A percentile compares a stretch with the other conserved stretches of the same genome.
phyloP scores from a whole-genome alignment of 2,888 invertebrate species.

The Phaedon cochleariae region DNA sequence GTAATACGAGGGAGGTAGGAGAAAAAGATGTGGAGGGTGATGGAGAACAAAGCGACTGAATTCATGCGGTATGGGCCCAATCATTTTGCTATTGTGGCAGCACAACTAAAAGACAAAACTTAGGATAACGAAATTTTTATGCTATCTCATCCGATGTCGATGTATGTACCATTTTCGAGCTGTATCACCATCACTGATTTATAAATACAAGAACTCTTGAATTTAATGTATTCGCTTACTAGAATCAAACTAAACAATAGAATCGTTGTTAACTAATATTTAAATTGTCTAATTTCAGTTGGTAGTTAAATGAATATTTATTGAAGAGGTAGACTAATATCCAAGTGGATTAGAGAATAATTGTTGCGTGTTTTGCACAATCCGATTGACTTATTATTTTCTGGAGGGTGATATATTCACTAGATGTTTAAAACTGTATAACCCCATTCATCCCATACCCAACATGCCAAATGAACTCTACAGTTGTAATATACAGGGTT shows the following conservation, averaged over 20 bases:
- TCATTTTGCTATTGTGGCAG: slow-evolving; percentile 52
- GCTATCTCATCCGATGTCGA: slow-evolving; percentile 43
- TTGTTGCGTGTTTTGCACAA: slow-evolving; percentile 60
- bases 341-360: slow-evolving; percentile 50
- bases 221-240: slow-evolving; percentile 57
- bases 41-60: slow-evolving; percentile 68
- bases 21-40: slow-evolving; percentile 68
- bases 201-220: slow-evolving; percentile 29
- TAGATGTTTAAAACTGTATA: slow-evolving; percentile 27
- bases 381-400: slow-evolving; percentile 42
- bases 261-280: slow-evolving; percentile 63
- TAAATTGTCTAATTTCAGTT: slow-evolving; percentile 56
- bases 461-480: slow-evolving; percentile 30
- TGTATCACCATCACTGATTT: slow-evolving; percentile 41
- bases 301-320: slow-evolving; percentile 56
- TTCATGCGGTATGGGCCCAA: slow-evolving; percentile 45
- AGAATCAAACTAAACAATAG: slow-evolving; percentile 61
- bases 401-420: slow-evolving; percentile 45
- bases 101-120: slow-evolving; percentile 55
- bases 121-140: slow-evolving; percentile 42
- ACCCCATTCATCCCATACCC: slow-evolving; percentile 24
- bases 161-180: slow-evolving; percentile 49
- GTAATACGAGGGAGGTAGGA: slow-evolving; percentile 65
- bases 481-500: slow-evolving; percentile 23
- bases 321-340: slow-evolving; percentile 51